phyloP scores from a whole-genome alignment of 2,113 vertebrate species.

The Thamnaconus septentrionalis region DNA sequence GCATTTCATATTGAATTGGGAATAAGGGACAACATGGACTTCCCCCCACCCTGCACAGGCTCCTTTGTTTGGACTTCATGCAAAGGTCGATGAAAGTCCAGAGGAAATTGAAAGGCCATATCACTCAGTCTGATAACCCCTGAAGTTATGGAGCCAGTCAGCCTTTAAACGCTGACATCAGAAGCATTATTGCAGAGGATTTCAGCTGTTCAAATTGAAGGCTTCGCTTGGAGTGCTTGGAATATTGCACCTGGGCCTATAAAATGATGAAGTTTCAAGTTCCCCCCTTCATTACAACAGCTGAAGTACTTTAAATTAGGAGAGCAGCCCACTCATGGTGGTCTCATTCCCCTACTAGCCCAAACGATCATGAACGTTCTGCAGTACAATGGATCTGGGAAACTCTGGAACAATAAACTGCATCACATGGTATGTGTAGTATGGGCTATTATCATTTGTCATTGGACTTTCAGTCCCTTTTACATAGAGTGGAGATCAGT shows the following conservation, averaged over 20 bases:
- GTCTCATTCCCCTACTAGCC: too few relatives aligned
- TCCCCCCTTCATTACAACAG: too few relatives aligned
- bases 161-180: not conserved
- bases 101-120: slow-evolving; percentile 46
- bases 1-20: slow-evolving; percentile 81
- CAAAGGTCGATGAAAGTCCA: slow-evolving; percentile 38
- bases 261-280: not conserved
- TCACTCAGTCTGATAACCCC: slow-evolving; percentile 26
- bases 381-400: too few relatives aligned
- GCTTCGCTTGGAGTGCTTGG: not conserved
- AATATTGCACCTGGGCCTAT: not conserved
- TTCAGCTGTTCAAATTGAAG: not conserved
- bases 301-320: too few relatives aligned
- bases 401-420: too few relatives aligned
- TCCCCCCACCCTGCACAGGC: slow-evolving; percentile 23
- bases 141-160: slow-evolving; percentile 22
- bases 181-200: not conserved
- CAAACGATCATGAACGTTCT: too few relatives aligned
- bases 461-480: too few relatives aligned
- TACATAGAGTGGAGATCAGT: too few relatives aligned
- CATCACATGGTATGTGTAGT: too few relatives aligned
- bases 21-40: slow-evolving; percentile 72
- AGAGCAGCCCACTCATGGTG: too few relatives aligned
- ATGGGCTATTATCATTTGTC: too few relatives aligned
- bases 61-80: slow-evolving; percentile 50